A percentile compares a stretch with the other conserved stretches of the same genome.
These are phyloP conservation scores for Mamestra configurata DNA, from an alignment of 1,140 invertebrate genomes.

Conservation along the genomic window DNA sequence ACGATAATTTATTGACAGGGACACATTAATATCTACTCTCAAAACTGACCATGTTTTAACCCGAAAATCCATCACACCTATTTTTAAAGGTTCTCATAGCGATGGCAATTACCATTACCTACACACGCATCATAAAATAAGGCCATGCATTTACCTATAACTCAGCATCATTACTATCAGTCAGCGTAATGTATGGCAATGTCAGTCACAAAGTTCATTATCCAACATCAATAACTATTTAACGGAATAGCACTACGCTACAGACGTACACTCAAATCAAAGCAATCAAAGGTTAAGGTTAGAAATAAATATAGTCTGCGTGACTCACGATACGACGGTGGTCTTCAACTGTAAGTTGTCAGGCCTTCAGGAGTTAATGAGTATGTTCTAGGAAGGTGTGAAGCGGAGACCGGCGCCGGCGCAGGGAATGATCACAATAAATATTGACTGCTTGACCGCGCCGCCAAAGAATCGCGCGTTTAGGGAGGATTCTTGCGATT, in stretches of 20 bases:
- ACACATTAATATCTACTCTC: not conserved
- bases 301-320: slow-evolving; percentile 21
- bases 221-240: slow-evolving; percentile 33
- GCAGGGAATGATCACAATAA: slow-evolving; percentile 41
- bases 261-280: slow-evolving; percentile 28
- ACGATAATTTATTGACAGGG: not conserved
- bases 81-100: no score
- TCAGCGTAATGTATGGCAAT: slow-evolving; percentile 20
- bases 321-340: slow-evolving; percentile 32
- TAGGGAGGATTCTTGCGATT: slow-evolving; percentile 21
- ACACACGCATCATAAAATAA: not conserved
- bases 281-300: slow-evolving; percentile 32
- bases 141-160: not conserved
- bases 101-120: not conserved
- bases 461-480: slow-evolving; percentile 4
- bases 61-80: not conserved
- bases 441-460: slow-evolving; percentile 38
- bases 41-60: not conserved
- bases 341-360: slow-evolving; percentile 4
- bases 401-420: slow-evolving; percentile 11
- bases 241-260: slow-evolving; percentile 1
- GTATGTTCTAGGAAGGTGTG: slow-evolving; percentile 50
- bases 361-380: slow-evolving; percentile 44
- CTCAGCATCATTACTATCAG: slow-evolving; percentile 20
- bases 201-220: slow-evolving; percentile 12